Evolutionary conservation across 2,888 invertebrate species (phyloP).

Genomic region (Blomia tropicalis): DNA sequence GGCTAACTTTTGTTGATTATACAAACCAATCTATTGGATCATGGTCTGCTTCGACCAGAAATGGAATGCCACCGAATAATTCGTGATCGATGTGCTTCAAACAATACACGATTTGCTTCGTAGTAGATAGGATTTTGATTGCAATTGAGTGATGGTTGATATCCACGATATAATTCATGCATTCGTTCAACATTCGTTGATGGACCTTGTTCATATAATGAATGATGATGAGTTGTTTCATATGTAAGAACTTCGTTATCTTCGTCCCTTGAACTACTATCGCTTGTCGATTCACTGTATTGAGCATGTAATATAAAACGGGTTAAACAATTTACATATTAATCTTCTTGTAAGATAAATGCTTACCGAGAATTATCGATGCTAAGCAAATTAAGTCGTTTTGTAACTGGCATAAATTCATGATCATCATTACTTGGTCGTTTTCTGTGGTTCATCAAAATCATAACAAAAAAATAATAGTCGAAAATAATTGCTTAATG

Average conservation of each 20-base stretch:
- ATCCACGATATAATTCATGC: neutral
- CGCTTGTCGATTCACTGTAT: neutral
- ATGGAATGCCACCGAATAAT: too few relatives aligned
- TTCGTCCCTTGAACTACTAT: neutral
- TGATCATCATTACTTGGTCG: slow-evolving; percentile 16
- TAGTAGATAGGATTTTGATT: slow-evolving; percentile 24
- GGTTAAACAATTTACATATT: too few relatives aligned
- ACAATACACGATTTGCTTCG: slow-evolving; percentile 23
- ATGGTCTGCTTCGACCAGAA: neutral
- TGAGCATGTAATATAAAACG: too few relatives aligned
- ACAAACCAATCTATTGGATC: too few relatives aligned
- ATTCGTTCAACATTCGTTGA: too few relatives aligned
- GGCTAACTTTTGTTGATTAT: too few relatives aligned
- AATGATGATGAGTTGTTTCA: neutral
- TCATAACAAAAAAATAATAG: too few relatives aligned
- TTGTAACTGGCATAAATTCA: slow-evolving; percentile 22
- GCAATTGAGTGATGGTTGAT: slow-evolving; percentile 18
- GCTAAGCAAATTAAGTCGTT: slow-evolving; percentile 17
- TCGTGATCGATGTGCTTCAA: slow-evolving; percentile 23
- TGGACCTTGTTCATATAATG: neutral
- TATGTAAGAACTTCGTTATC: neutral
- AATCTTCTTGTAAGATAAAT: too few relatives aligned
- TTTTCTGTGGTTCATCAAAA: too few relatives aligned
- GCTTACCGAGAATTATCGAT: slow-evolving; percentile 13
- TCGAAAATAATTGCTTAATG: too few relatives aligned